Evolutionary conservation across 30 jellyfish, hydroid and myxozoan species (phyloP).

Genomic region (Aurelia sp.): DNA sequence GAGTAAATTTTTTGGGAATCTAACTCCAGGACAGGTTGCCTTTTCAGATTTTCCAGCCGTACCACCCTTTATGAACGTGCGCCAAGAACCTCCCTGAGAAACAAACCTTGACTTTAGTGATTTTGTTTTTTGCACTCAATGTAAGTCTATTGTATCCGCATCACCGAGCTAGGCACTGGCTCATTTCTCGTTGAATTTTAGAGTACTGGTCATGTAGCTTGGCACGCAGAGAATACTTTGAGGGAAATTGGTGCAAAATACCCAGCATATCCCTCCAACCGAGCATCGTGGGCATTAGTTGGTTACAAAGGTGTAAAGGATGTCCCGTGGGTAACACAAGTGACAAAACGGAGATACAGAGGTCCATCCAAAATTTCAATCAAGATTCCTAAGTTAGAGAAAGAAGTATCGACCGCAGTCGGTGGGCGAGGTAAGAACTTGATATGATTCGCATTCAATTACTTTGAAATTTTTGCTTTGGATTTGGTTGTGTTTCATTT

Average conservation of each 20-base stretch:
- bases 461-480: too few relatives aligned
- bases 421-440: background rate
- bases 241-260: slow-evolving; percentile 69
- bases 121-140: too few relatives aligned
- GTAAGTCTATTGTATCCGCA: too few relatives aligned
- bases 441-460: background rate
- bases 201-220: slow-evolving; percentile 60
- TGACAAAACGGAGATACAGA: slow-evolving; percentile 21
- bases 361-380: slow-evolving; percentile 80
- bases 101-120: too few relatives aligned
- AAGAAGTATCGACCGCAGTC: slow-evolving; percentile 2
- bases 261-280: slow-evolving; percentile 56
- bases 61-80: too few relatives aligned
- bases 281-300: slow-evolving; percentile 88
- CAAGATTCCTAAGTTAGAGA: slow-evolving; percentile 8
- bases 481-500: too few relatives aligned
- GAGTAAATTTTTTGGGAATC: too few relatives aligned
- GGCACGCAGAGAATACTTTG: slow-evolving; percentile 36
- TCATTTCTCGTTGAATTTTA: background rate
- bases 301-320: slow-evolving; percentile 74
- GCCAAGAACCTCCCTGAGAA: too few relatives aligned
- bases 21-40: too few relatives aligned
- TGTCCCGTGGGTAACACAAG: slow-evolving; percentile 78
- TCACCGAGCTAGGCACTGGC: too few relatives aligned
- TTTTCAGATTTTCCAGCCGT: too few relatives aligned